These are phyloP conservation scores for Bolinopsis microptera DNA, from an alignment of 37 sponge, comb jelly and placozoan genomes.

Conservation along the genomic window DNA sequence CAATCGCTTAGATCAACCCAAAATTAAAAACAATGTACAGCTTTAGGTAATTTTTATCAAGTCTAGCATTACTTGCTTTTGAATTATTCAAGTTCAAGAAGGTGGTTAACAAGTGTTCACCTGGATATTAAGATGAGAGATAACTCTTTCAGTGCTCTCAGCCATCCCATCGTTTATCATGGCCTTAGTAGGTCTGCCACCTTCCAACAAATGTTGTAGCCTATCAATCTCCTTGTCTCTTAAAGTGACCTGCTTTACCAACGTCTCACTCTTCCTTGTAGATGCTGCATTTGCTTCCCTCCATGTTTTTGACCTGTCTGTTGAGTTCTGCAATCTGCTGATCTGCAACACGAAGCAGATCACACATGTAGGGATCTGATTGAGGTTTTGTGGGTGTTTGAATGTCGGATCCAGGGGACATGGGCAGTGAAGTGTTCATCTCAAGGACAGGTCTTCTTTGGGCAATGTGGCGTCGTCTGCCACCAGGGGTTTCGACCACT, in stretches of 20 bases:
- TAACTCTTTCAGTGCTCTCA: slow-evolving; percentile 80
- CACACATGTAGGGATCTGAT: slow-evolving; percentile 87
- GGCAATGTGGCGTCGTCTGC: slow-evolving; percentile 85
- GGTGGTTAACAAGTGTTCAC: slow-evolving; percentile 58
- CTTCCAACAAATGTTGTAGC: slow-evolving; percentile 77
- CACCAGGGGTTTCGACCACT: slow-evolving; percentile 96
- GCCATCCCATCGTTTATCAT: slow-evolving; percentile 79
- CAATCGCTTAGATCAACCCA: too few species aligned
- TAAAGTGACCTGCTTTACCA: slow-evolving; percentile 79
- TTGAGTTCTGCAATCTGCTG: slow-evolving; percentile 77
- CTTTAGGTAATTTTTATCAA: too few species aligned
- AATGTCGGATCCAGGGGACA: slow-evolving; percentile 21
- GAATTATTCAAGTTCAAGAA: too few species aligned
- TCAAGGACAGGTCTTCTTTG: slow-evolving; percentile 94
- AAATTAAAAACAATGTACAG: too few species aligned
- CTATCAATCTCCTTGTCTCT: slow-evolving; percentile 94
- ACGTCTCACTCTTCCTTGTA: slow-evolving; percentile 66
- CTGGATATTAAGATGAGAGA: slow-evolving; percentile 97
- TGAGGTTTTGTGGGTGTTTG: slow-evolving; percentile 57
- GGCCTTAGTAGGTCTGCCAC: slow-evolving; percentile 93
- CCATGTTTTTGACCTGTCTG: slow-evolving; percentile 59
- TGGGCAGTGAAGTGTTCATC: slow-evolving; percentile 79
- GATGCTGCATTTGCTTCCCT: slow-evolving; percentile 71
- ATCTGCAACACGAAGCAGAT: slow-evolving; percentile 93
- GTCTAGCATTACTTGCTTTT: too few species aligned